These are phyloP conservation scores for Camponotus pennsylvanicus DNA, from an alignment of 1,140 invertebrate genomes.

Conservation along the genomic window DNA sequence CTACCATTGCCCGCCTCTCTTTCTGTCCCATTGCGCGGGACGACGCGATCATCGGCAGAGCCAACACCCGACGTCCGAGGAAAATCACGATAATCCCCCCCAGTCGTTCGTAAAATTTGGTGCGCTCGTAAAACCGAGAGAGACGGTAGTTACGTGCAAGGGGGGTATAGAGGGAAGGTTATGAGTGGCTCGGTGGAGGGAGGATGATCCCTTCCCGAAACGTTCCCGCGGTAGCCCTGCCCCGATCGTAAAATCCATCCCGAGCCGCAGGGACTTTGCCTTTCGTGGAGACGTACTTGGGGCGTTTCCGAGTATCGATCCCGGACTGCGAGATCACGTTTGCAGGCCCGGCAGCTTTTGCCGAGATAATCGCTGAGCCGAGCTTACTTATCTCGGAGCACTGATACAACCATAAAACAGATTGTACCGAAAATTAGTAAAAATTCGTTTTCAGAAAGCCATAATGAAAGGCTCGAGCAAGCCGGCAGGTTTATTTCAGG, in stretches of 20 bases:
- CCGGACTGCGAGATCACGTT: conserved; percentile 13
- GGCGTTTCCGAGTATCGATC: conserved; percentile 59
- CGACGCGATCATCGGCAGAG: conserved; percentile 45
- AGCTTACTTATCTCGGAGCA: conserved; percentile 19
- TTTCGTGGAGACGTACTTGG: conserved; percentile 37
- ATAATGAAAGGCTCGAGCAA: background rate
- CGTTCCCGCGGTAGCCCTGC: conserved; percentile 18
- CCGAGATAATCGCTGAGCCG: conserved; percentile 33
- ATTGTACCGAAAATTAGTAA: conserved; percentile 12
- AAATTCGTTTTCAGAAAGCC: background rate
- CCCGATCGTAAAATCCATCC: conserved; percentile 48
- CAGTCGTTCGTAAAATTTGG: conserved; percentile 65
- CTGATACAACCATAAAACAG: conserved; percentile 9
- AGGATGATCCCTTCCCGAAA: conserved; percentile 48
- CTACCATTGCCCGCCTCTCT: background rate
- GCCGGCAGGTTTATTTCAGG: background rate
- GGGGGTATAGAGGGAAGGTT: conserved; percentile 7
- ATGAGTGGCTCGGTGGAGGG: conserved; percentile 23
- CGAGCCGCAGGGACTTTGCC: conserved; percentile 30
- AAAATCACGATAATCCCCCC: conserved; percentile 61
- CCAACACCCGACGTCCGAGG: conserved; percentile 49
- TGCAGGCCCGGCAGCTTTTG: background rate
- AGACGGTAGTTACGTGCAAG: conserved; percentile 4
- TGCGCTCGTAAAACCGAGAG: conserved; percentile 56
- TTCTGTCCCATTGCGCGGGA: conserved; percentile 23